Base-by-base conservation (phyloP, 2,888 invertebrate genomes). In the Glyphotaelius pellucidus region DNA sequence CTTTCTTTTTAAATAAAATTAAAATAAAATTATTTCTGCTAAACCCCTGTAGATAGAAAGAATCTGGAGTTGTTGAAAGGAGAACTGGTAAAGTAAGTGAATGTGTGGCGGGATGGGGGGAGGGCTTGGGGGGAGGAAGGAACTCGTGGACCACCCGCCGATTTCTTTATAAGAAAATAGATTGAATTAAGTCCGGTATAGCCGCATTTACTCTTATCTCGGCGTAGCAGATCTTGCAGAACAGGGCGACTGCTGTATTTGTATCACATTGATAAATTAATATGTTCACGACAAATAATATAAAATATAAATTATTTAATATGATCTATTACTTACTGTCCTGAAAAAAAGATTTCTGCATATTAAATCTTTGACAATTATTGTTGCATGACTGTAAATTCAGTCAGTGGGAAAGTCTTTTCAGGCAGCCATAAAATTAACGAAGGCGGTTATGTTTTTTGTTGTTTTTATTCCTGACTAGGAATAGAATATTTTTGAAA, bases 161-260 rank as follows among this genome's bases (percentile, higher is more conserved):
- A 92, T 92, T 93, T 93, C 93, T 93, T 93, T 93, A 93, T 93
- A 93, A 92, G 92, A 93, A 93, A 93, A 93, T 93, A 93, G 92
- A 93, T 93, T 93, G 92, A 93, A 93, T 93, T 93, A 93, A 93
- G 91, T 91, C 83, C 87, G 91, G 89, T 92, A 92, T 93, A 93
- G 93, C 93, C 93, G 93, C 92, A 93, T 92, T 93, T 92, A 93
- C 92, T 91, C 92, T 67, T 31, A 89, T 83, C 47, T 81, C 81
- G 19, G 38, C 42, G 38, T 89, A 14, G 83, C 32, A 35, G 84
- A 47, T 42, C 52, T 79, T 14, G 79, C 25, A 38, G 14, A 38
- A 32, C 80, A 89, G 89, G 42, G 89, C 30, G 89, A 89, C 19
- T 80, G 1, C 15, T 67, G 67, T n/a, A 67, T 67, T 67, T n/a